Percentiles rank a stretch among this genome's conserved stretches.
phyloP scores from a whole-genome alignment of 1,140 invertebrate species.

The Drosophila navojoa region DNA sequence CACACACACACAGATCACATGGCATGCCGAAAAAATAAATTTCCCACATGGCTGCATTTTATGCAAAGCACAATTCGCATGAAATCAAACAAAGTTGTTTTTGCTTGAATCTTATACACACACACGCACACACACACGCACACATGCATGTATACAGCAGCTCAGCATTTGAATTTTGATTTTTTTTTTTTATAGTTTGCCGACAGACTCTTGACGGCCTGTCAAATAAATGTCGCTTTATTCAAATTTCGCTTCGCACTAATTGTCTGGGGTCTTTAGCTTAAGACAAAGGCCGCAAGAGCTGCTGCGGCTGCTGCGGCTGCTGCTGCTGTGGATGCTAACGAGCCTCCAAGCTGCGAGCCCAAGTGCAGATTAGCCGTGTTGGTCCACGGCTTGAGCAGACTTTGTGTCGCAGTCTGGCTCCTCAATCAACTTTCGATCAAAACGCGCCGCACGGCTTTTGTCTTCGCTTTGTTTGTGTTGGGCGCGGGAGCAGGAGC shows the following conservation, averaged over 20 bases:
- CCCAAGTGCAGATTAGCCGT: constrained; percentile 72
- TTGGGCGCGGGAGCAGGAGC: neutral
- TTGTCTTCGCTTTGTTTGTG: constrained; percentile 51
- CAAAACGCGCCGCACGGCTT: constrained; percentile 72
- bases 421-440: constrained; percentile 76
- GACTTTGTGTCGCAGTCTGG: constrained; percentile 74
- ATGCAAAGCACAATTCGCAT: constrained; percentile 69
- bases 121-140: no score
- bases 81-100: constrained; percentile 67
- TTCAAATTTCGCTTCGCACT: constrained; percentile 82
- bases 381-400: constrained; percentile 47
- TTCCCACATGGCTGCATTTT: constrained; percentile 81
- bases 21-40: constrained; percentile 53
- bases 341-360: constrained; percentile 49
- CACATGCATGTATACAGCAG: neutral
- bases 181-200: constrained; percentile 72
- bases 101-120: constrained; percentile 2
- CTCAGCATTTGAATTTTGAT: constrained; percentile 19
- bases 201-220: constrained; percentile 78
- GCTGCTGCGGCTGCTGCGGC: constrained; percentile 7
- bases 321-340: constrained; percentile 44
- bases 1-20: neutral
- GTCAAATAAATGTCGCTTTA: constrained; percentile 83
- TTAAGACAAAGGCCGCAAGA: constrained; percentile 58
- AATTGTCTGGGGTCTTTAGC: constrained; percentile 58